Percentiles rank a stretch among this genome's conserved stretches.
phyloP scores from a whole-genome alignment of 2,888 invertebrate genomes.

The Mesopsocus fuscifrons region DNA sequence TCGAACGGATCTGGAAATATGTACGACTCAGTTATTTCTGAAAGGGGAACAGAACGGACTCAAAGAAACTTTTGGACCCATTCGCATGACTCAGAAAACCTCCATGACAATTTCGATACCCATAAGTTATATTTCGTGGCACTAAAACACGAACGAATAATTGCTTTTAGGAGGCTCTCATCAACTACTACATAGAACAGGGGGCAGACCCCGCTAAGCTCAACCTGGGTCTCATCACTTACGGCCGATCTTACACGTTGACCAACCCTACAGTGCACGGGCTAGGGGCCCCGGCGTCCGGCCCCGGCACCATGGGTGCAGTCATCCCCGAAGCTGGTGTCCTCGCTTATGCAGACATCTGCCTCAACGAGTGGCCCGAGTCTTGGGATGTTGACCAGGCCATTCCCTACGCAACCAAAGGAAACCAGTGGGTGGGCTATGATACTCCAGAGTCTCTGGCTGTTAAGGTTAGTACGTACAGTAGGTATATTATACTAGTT shows the following conservation, averaged over 20 bases:
- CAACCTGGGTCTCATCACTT: conserved; percentile 46
- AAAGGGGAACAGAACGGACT: no score
- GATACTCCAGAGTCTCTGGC: conserved; percentile 21
- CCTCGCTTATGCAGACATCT: conserved; percentile 33
- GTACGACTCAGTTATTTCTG: no score
- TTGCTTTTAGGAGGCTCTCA: conserved; percentile 25
- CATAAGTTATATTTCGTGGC: no score
- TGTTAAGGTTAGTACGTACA: conserved; percentile 21
- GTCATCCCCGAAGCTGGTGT: conserved; percentile 42
- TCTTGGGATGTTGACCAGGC: conserved; percentile 18
- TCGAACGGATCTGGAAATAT: no score
- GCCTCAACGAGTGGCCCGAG: conserved; percentile 11
- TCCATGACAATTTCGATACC: no score
- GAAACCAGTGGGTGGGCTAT: conserved; percentile 24
- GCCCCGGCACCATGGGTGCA: conserved; percentile 38
- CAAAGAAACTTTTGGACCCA: no score
- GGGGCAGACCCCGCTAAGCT: conserved; percentile 42
- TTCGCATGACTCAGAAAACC: no score
- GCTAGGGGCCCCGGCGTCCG: conserved; percentile 35
- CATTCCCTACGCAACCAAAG: conserved; percentile 22
- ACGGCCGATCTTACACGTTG: conserved; percentile 47
- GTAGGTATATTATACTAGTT: no score
- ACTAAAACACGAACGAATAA: no score
- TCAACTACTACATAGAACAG: conserved; percentile 32
- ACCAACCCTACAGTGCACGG: conserved; percentile 24